Evolutionary conservation across 2,888 invertebrate genomes (phyloP), one percentile per base, ranked within the genome.

Genomic region (Rotaria macrura): DNA sequence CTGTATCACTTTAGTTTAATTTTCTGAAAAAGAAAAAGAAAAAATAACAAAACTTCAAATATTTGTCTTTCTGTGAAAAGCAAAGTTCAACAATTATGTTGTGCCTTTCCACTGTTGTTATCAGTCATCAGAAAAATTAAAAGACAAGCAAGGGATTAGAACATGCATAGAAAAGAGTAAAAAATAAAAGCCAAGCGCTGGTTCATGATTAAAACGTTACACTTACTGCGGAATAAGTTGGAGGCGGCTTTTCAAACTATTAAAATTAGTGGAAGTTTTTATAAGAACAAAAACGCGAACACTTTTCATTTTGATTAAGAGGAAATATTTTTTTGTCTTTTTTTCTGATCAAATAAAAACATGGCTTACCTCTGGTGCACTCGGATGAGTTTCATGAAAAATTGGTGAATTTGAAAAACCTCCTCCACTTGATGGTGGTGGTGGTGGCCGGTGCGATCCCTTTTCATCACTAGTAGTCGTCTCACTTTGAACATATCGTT

Each of bases 201-300:
- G 20, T 2, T 29, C 17, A 17, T 12, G 17, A 57, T 25, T 4
- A 54, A 54, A 54, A 25, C 9, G 1, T 23, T 4, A 65, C 20
- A 43, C 79, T 79, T 79, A 79, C 79, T 43, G 79, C 1, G 25
- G 79, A 79, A 43, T 79, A 79, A n/a, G 23, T 40, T 79, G 79
- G 79, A n/a, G 79, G 79, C 10, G 79, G 79, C n/a, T 79, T 79
- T 79, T 79, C 79, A 43, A 79, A 79, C 79, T 79, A 79, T 79
- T 25, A 79, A 79, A 38, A 72, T 72, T 40, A 12, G 49, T 17
- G 3, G 17, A 49, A 49, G 0, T 49, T 49, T 49, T 49, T 49
- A 7, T 6, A n/a, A 57, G 17, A 14, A 7, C 4, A 40, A 29
- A 79, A 79, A 43, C n/a, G n/a, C n/a, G n/a, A n/a, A n/a, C n/a